A percentile compares a stretch with the other conserved stretches of the same genome.
Conservation (phyloP, 2,797 vertebrate genomes). For the Odontamblyopus lacepedii region DNA sequence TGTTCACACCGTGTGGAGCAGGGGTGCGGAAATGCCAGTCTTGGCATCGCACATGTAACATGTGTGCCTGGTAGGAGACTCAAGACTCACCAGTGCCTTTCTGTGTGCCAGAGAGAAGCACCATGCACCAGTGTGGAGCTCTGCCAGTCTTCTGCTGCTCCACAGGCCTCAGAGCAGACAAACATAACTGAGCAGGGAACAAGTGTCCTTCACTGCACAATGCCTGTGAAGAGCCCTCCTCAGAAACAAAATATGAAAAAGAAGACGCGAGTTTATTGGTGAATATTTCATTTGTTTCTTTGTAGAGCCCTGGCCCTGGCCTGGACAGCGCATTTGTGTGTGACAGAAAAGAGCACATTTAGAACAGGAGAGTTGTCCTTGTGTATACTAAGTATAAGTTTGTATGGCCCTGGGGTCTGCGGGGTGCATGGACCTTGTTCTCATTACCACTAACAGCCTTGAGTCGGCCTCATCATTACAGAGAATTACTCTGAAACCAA, state of each 20-base stretch:
- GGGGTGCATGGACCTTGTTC: conserved; percentile 67
- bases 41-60: conserved; percentile 78
- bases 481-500: conserved; percentile 77
- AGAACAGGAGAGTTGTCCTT: conserved; percentile 12
- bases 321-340: conserved; percentile 6
- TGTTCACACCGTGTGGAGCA: conserved; percentile 59
- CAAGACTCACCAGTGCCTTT: conserved; percentile 46
- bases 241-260: not conserved
- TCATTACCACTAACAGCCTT: conserved; percentile 78
- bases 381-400: not conserved
- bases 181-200: conserved; percentile 27
- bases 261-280: conserved; percentile 1
- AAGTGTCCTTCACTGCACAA: conserved; percentile 48
- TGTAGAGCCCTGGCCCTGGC: not conserved
- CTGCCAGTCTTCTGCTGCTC: conserved; percentile 64
- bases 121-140: conserved; percentile 63
- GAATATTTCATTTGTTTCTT: not conserved
- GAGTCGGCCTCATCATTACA: conserved; percentile 74
- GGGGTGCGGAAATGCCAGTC: conserved; percentile 77
- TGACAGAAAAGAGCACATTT: conserved; percentile 17
- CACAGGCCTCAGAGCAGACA: conserved; percentile 45
- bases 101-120: conserved; percentile 67
- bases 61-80: conserved; percentile 74
- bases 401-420: conserved; percentile 54
- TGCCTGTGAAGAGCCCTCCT: conserved; percentile 20